Evolutionary conservation across 2,888 invertebrate species (phyloP).

Genomic region (Andrena fulva): DNA sequence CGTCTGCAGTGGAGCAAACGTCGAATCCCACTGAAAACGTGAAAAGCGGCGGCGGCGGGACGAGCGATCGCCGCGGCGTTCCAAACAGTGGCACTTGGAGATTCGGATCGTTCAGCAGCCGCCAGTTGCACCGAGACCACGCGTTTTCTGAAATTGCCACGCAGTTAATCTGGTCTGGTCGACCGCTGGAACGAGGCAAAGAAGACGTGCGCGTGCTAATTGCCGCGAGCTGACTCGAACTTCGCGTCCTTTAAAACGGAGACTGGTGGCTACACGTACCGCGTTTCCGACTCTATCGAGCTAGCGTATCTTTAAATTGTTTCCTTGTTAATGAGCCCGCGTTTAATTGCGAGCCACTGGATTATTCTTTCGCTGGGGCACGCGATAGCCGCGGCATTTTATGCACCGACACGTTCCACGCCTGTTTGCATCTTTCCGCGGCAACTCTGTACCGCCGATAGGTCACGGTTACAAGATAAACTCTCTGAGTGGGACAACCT

Average conservation of each 20-base stretch:
- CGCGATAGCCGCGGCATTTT: slow-evolving; percentile 16
- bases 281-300: background rate
- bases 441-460: slow-evolving; percentile 1
- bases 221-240: background rate
- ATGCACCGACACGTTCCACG: slow-evolving; percentile 30
- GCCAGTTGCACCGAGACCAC: background rate
- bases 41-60: too few species aligned
- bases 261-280: background rate
- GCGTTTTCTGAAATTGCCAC: background rate
- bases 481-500: background rate
- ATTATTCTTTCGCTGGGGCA: slow-evolving; percentile 29
- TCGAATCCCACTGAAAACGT: too few species aligned
- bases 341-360: slow-evolving; percentile 24
- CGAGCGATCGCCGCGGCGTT: too few species aligned
- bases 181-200: background rate
- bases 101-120: background rate
- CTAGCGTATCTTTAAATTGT: slow-evolving; percentile 12
- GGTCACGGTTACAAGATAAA: slow-evolving; percentile 37
- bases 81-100: background rate
- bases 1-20: too few species aligned
- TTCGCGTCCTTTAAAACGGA: background rate
- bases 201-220: slow-evolving; percentile 26
- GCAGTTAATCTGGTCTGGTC: background rate
- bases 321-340: slow-evolving; percentile 16
- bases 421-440: slow-evolving; percentile 11